Percentiles rank a stretch among this genome's conserved stretches.
phyloP scores from a whole-genome alignment of 2,888 invertebrate species.

The Philereme transversata region DNA sequence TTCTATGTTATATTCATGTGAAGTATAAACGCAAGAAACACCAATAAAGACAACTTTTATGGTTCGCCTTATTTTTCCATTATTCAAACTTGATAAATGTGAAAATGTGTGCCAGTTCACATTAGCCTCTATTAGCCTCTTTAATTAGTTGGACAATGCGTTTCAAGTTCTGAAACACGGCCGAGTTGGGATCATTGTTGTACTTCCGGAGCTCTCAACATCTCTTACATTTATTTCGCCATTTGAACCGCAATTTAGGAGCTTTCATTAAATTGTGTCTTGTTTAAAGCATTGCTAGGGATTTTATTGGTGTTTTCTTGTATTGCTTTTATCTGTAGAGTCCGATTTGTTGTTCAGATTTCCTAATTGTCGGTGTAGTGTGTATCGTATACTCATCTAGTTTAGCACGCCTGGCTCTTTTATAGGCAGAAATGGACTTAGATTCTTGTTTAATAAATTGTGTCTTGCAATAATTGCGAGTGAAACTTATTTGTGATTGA shows the following conservation, averaged over 20 bases:
- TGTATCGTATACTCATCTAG: neutral
- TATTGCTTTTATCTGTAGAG: neutral
- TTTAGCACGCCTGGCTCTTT: neutral
- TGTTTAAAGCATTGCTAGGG: neutral
- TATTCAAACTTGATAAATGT: constrained; percentile 11
- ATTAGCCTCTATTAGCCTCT: constrained; percentile 34
- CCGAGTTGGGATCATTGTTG: constrained; percentile 40
- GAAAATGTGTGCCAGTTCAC: constrained; percentile 39
- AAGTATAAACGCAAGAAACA: too few relatives aligned
- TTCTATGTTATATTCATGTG: too few relatives aligned
- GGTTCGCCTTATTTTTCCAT: too few relatives aligned
- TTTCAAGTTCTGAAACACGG: constrained; percentile 38
- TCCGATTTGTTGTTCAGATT: neutral
- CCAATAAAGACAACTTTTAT: too few relatives aligned
- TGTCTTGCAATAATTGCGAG: too few relatives aligned
- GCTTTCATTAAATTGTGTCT: constrained; percentile 24
- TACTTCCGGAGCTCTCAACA: constrained; percentile 36
- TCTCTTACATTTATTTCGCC: constrained; percentile 33
- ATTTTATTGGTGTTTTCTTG: constrained; percentile 5
- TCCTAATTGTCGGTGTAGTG: neutral
- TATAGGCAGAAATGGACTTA: too few relatives aligned
- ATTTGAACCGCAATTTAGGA: constrained; percentile 27
- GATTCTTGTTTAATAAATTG: too few relatives aligned
- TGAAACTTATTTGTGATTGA: too few relatives aligned
- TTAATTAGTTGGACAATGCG: constrained; percentile 43